These are phyloP conservation scores for Hydractinia symbiolongicarpus DNA, from an alignment of 30 jellyfish, hydroid and myxozoan genomes.

Conservation along the genomic window DNA sequence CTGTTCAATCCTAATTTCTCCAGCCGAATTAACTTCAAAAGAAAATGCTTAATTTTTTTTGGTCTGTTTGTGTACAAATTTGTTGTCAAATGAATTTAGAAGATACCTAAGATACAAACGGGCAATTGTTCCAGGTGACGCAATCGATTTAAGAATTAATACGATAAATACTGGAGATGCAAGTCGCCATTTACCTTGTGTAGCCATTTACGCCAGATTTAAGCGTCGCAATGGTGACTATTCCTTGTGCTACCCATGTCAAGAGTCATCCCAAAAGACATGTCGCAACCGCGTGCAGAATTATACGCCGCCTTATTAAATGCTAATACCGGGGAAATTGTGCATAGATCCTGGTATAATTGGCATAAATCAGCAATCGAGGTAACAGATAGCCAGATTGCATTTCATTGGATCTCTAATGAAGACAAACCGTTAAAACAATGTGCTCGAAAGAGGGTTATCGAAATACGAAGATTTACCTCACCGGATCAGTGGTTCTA, in stretches of 20 bases:
- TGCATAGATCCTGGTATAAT: background rate
- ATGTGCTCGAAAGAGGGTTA: constrained; percentile 17
- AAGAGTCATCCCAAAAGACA: background rate
- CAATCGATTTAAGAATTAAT: background rate
- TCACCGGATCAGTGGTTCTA: constrained; percentile 7
- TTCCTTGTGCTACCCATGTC: constrained; percentile 17
- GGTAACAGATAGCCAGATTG: constrained; percentile 24
- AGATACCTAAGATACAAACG: background rate
- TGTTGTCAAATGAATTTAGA: too few species aligned
- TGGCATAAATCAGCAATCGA: background rate
- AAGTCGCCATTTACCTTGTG: background rate
- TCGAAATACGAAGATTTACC: constrained; percentile 18
- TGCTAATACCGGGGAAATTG: constrained; percentile 22
- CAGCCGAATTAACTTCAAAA: too few species aligned
- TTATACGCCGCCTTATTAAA: background rate
- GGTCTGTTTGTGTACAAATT: too few species aligned
- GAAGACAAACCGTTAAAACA: constrained; percentile 21
- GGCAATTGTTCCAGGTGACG: background rate
- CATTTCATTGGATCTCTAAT: constrained; percentile 11
- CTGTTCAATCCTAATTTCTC: too few species aligned
- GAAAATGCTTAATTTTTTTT: too few species aligned
- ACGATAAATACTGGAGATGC: background rate
- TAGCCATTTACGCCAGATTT: background rate
- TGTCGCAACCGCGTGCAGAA: constrained; percentile 20
- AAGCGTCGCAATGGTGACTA: background rate